Base-by-base conservation (phyloP, 2,113 vertebrate species). In the Epinephelus cyanopodus region DNA sequence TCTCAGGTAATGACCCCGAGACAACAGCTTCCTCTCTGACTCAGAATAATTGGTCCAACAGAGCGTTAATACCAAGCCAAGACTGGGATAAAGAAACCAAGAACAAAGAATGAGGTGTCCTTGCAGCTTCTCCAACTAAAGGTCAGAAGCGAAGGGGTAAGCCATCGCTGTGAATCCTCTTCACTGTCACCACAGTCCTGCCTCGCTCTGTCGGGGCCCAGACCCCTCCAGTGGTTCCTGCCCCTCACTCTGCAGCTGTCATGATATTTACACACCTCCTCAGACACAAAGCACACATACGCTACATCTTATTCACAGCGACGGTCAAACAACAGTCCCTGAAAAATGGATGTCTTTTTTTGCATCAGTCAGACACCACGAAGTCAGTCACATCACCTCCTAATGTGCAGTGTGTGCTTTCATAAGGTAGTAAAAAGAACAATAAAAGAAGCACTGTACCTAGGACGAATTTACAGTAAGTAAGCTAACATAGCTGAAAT, bases 1-100 rank as follows among this genome's bases (percentile, higher is more conserved):
- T 94, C 85, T 83, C 79, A 93, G 90, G 89, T 91, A 90, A 89
- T 91, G 91, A 93, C 89, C 87, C 76, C 74, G 60, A 84, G 68
- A 87, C 86, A 91, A 90, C 84, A 89, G 81, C 91, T 89, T 83
- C 85, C 83, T 90, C 87, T 87, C 39, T 89, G 81, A 90, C 90
- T 93, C 88, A 92, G 71, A 86, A 85, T 91, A 92, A 93, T 89
- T 91, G 87, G 89, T 88, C 86, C 88, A 92, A 85, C 81, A 77
- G 88, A 89, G 85, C 67, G 69, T 92, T 91, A 93, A 92, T 91
- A 89, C 84, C 78, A 79, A 83, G 78, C 39, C 42, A n/a, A 60
- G 79, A 69, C 68, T 10, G 56, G 52, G 73, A 73, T 33, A 64
- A n/a, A 74, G 87, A 88, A 76, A 66, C 33, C 78, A 47, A 79